Evolutionary conservation across 2,888 invertebrate species (phyloP).

Genomic region (Prostheceraeus crozeri): DNA sequence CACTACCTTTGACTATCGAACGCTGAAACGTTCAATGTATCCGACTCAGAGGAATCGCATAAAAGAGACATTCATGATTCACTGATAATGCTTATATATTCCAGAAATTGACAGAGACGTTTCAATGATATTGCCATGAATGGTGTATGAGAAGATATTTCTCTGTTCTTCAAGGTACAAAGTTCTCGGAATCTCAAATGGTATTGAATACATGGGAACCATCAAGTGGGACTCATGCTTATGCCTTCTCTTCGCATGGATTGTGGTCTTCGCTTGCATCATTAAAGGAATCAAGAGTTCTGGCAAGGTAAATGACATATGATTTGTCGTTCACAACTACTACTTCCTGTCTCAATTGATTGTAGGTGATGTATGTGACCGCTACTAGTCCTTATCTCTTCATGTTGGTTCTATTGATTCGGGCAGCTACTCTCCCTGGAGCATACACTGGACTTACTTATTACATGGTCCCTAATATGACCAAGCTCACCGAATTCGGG

Average conservation of each 20-base stretch:
- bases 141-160: too few relatives aligned
- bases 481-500: too few relatives aligned
- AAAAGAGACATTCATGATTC: too few relatives aligned
- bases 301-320: constrained; percentile 40
- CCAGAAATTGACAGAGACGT: too few relatives aligned
- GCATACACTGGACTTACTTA: constrained; percentile 48
- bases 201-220: constrained; percentile 77
- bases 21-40: too few relatives aligned
- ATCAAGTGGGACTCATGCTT: constrained; percentile 85
- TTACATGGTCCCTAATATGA: constrained; percentile 51
- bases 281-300: constrained; percentile 52
- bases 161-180: constrained; percentile 60
- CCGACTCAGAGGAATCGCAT: too few relatives aligned
- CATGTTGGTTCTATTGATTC: constrained; percentile 49
- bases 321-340: too few relatives aligned
- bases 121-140: too few relatives aligned
- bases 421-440: constrained; percentile 52
- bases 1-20: too few relatives aligned
- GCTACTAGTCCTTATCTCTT: constrained; percentile 52
- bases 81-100: too few relatives aligned
- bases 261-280: constrained; percentile 87
- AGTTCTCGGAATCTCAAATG: constrained; percentile 77
- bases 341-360: too few relatives aligned
- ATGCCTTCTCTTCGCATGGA: constrained; percentile 78
- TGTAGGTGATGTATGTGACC: constrained; percentile 54